Evolutionary conservation across 2,113 vertebrate genomes (phyloP).

Genomic region (Campylorhamphus procurvoides): DNA sequence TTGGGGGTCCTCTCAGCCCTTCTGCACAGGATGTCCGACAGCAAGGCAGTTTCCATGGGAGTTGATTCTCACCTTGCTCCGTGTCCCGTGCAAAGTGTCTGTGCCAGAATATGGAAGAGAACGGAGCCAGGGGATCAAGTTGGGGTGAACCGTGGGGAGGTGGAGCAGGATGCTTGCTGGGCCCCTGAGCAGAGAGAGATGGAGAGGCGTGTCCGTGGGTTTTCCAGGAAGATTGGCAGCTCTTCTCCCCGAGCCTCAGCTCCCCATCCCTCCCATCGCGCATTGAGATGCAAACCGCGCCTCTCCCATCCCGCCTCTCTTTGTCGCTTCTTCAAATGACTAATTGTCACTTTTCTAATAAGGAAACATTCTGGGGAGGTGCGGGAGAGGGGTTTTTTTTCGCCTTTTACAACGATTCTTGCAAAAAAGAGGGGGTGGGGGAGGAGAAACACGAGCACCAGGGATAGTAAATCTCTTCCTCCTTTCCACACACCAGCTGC

Average conservation of each 20-base stretch:
- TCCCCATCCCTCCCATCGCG: background rate
- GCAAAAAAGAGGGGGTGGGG: background rate
- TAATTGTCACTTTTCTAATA: slow-evolving; percentile 49
- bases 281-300: slow-evolving; percentile 41
- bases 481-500: slow-evolving; percentile 27
- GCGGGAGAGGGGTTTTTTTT: background rate
- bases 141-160: background rate
- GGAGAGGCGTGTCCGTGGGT: background rate
- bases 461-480: slow-evolving; percentile 7
- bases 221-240: background rate
- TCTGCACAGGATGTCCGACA: background rate
- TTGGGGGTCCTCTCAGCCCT: background rate
- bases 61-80: no score
- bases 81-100: background rate
- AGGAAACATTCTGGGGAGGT: background rate
- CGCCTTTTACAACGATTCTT: background rate
- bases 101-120: background rate
- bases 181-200: no score
- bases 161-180: background rate
- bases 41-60: background rate
- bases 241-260: background rate
- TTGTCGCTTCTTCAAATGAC: slow-evolving; percentile 46
- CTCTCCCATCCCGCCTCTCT: background rate
- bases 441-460: background rate
- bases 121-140: background rate